A percentile compares a stretch with the other conserved stretches of the same genome.
Conservation (phyloP, 2,888 invertebrate genomes). For the Acronicta alni region DNA sequence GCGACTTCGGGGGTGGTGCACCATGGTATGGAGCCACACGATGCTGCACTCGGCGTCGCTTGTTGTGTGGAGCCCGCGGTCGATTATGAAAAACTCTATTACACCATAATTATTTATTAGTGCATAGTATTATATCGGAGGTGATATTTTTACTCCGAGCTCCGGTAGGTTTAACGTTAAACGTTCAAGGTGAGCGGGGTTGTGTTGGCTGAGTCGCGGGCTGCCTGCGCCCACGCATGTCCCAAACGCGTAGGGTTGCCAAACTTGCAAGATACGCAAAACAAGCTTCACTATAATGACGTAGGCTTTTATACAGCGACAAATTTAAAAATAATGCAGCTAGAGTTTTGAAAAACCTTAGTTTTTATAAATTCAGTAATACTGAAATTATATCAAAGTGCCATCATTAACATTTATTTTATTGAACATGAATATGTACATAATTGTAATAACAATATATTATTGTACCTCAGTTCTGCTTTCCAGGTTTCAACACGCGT, state of each 20-base stretch:
- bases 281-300: slow-evolving; percentile 14
- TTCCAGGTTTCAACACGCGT: slow-evolving; percentile 24
- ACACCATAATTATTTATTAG: slow-evolving; percentile 14
- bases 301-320: slow-evolving; percentile 8
- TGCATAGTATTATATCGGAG: slow-evolving; percentile 45
- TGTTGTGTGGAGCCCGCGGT: neutral
- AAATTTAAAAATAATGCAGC: slow-evolving; percentile 6
- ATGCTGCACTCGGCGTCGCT: neutral
- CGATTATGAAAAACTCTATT: neutral
- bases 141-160: slow-evolving; percentile 67
- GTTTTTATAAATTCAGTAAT: slow-evolving; percentile 23
- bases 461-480: slow-evolving; percentile 23
- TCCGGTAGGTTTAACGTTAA: slow-evolving; percentile 72
- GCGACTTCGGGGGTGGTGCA: slow-evolving; percentile 14
- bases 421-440: slow-evolving; percentile 47
- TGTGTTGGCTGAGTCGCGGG: slow-evolving; percentile 66
- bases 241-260: slow-evolving; percentile 70
- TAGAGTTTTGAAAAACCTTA: slow-evolving; percentile 3
- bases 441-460: slow-evolving; percentile 13
- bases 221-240: slow-evolving; percentile 79
- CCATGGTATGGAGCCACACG: neutral
- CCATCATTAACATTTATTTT: slow-evolving; percentile 38
- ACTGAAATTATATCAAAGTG: slow-evolving; percentile 32
- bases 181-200: slow-evolving; percentile 83
- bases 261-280: slow-evolving; percentile 19